Evolutionary conservation across 2,113 vertebrate species (phyloP), one percentile per base, ranked within the genome.

Genomic region (Zosterops hypoxanthus): DNA sequence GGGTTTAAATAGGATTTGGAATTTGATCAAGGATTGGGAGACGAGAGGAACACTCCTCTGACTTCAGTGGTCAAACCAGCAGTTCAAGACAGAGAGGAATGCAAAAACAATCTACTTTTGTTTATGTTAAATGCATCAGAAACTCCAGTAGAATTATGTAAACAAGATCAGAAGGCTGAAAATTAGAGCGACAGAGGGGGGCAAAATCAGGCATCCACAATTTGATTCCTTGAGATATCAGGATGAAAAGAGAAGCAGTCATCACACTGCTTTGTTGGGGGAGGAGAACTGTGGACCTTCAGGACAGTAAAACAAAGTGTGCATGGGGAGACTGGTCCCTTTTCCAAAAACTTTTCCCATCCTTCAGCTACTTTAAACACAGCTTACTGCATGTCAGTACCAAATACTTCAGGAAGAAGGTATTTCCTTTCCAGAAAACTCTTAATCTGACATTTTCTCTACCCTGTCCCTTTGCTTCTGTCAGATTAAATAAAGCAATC

Each of bases 401-500:
- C 83, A 90, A 95, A 90, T 50, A 53, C 57, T 61, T 93, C 52
- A 87, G 82, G 78, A 92, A 91, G 80, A 93, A 82, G 49, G 49
- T 39, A 92, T 55, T 88, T 96, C 83, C 95, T 83, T 92, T 87
- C 49, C 0, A 0, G 87, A 94, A 94, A 79, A 69, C 41, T 91
- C 64, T 68, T 81, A 89, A 95, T 97, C 91, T 95, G 86, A 95
- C 82, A 86, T 92, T 86, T 92, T 60, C 84, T 96, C 94, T 86
- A 71, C 33, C 56, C 49, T 28, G 63, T 72, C 72, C 92, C 81
- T 93, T 88, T 80, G 53, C 85, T 94, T 85, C 80, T 94, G 80
- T 82, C 88, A 90, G 64, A 84, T 85, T 95, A 94, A 95, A 92
- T 89, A 88, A 88, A 90, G 61, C 31, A 49, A 81, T 61, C 42